A percentile compares a stretch with the other conserved stretches of the same genome.
Conservation (phyloP, 2,888 invertebrate genomes). For the Heliconius cydno region DNA sequence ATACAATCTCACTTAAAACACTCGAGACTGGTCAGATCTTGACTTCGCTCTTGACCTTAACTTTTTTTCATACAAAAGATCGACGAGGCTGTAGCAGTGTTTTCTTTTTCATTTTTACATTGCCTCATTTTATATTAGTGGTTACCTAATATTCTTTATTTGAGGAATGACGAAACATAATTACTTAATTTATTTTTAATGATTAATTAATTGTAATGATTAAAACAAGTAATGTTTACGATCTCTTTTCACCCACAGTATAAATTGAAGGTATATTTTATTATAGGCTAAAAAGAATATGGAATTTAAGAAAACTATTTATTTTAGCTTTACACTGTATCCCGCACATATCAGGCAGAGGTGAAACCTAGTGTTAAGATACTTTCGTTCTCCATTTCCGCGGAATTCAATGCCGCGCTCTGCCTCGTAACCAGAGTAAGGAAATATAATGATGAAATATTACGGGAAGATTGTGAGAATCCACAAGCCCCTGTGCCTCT, state of each 20-base stretch:
- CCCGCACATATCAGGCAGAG: neutral
- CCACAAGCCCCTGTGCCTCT: too few relatives aligned
- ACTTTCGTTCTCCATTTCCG: neutral
- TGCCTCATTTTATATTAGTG: neutral
- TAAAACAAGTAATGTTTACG: too few relatives aligned
- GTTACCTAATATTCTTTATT: neutral
- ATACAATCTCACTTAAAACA: conserved; percentile 21
- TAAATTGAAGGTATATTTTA: neutral
- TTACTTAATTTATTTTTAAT: too few relatives aligned
- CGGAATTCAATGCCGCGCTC: too few relatives aligned
- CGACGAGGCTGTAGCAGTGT: conserved; percentile 13
- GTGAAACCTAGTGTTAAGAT: neutral
- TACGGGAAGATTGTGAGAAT: too few relatives aligned
- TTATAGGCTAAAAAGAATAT: neutral
- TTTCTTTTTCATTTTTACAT: conserved; percentile 15
- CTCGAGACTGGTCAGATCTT: conserved; percentile 28
- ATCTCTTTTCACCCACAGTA: too few relatives aligned
- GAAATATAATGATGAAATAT: too few relatives aligned
- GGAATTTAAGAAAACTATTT: neutral
- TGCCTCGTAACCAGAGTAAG: too few relatives aligned
- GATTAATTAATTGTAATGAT: too few relatives aligned
- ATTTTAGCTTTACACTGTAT: neutral
- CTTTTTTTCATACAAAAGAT: conserved; percentile 27
- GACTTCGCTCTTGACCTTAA: conserved; percentile 30
- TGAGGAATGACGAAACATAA: too few relatives aligned